Conservation (phyloP, 2,888 invertebrate species). For the Altica lythri region DNA sequence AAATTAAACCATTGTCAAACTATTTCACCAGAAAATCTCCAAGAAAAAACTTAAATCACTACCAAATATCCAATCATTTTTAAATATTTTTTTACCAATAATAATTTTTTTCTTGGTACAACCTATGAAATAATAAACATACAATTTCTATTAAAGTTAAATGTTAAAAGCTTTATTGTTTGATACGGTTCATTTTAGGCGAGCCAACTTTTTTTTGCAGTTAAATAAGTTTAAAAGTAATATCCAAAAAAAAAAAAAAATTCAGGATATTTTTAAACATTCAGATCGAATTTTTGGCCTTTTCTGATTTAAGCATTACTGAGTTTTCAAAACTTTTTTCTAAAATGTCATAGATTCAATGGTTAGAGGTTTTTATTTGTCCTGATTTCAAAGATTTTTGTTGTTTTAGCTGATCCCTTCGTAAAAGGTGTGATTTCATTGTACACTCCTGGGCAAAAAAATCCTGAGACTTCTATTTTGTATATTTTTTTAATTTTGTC, state of each 20-base stretch:
- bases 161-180: conserved; percentile 22
- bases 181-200: conserved; percentile 19
- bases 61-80: background rate
- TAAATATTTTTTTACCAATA: background rate
- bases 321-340: background rate
- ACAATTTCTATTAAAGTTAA: conserved; percentile 7
- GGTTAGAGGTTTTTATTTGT: no score
- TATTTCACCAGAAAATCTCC: conserved; percentile 20
- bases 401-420: no score
- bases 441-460: no score
- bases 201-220: conserved; percentile 21
- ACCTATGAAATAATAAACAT: conserved; percentile 15
- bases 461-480: no score
- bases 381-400: no score
- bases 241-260: background rate
- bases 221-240: conserved; percentile 9
- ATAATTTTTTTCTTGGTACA: conserved; percentile 23
- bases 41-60: conserved; percentile 21
- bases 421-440: no score
- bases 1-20: conserved; percentile 21
- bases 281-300: background rate
- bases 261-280: background rate
- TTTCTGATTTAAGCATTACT: conserved; percentile 1
- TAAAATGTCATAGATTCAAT: no score
- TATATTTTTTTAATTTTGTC: no score